Evolutionary conservation across 2,888 invertebrate species (phyloP), one percentile per base, ranked within the genome.

Genomic region (Tetranychus piercei): DNA sequence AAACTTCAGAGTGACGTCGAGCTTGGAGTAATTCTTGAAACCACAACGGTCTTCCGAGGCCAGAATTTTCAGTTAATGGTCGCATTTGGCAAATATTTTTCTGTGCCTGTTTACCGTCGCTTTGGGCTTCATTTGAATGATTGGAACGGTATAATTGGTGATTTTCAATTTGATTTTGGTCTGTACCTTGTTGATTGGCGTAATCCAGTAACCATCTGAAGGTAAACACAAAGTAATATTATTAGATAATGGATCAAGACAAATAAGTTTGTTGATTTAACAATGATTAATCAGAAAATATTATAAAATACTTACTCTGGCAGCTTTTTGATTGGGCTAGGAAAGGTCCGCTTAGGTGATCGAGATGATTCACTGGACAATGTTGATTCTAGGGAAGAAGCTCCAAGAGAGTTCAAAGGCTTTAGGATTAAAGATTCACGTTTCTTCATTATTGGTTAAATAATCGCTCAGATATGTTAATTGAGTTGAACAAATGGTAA

Each of bases 61-160:
- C 45, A 73, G 23, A 66, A 64, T 72, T 76, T 67, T 76, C 76
- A 43, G 75, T 76, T 11, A 73, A 43, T 23, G 76, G 76, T 22
- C 76, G 55, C 11, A 69, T n/a, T 69, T n/a, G 11, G 20, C 9
- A 69, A 23, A 23, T n/a, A 18, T n/a, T n/a, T 9, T 69, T 23
- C 15, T 23, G 34, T 5, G 2, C n/a, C 11, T 18, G n/a, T 23
- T 23, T 9, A 11, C n/a, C 11, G 15, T 23, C 23, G 69, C n/a
- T 55, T 55, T 55, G 9, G 55, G 9, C 15, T 8, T 15, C 55
- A 6, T 5, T 55, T 9, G 3, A 55, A 15, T 15, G 55, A 15
- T 15, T 55, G 55, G 15, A 55, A 55, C 11, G 55, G 15, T 55
- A 15, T 15, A 55, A 7, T 15, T 55, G 55, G 7, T 55, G 11